Conservation (phyloP, 2,797 vertebrate species). For the Rhynchonycteris naso region DNA sequence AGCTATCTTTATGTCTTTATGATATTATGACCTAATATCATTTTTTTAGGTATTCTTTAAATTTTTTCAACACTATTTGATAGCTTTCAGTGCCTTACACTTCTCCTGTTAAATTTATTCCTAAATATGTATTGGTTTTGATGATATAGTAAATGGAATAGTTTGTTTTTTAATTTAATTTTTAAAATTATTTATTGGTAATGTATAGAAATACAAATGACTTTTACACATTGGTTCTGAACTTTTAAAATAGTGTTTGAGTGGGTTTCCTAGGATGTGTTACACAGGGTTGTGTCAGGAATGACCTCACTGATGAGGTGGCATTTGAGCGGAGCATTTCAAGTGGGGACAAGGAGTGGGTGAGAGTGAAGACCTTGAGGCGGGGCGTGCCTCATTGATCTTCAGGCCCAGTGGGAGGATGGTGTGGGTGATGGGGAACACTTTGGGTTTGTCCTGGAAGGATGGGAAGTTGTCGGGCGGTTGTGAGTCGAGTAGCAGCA, state of each 20-base stretch:
- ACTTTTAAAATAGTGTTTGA: neutral
- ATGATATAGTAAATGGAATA: neutral
- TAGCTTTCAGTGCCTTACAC: neutral
- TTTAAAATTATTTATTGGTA: neutral
- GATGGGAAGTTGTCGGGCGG: neutral
- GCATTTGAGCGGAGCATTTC: neutral
- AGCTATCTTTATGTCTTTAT: neutral
- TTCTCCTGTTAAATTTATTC: neutral
- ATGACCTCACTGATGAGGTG: neutral
- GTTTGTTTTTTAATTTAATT: neutral
- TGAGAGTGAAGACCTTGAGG: neutral
- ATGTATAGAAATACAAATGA: neutral
- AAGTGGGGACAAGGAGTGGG: neutral
- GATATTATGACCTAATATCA: neutral
- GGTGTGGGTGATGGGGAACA: neutral
- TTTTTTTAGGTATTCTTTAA: neutral
- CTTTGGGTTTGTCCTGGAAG: neutral
- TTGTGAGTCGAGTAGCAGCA: neutral
- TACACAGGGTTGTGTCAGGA: neutral
- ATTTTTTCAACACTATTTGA: neutral
- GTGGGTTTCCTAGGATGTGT: neutral
- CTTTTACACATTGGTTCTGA: neutral
- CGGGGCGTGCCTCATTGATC: neutral
- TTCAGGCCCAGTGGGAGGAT: neutral
- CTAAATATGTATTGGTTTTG: neutral